A percentile compares a stretch with the other conserved stretches of the same genome.
Evolutionary conservation across 2,797 vertebrate species (phyloP).

Genomic region (Acanthurus leucopareius): DNA sequence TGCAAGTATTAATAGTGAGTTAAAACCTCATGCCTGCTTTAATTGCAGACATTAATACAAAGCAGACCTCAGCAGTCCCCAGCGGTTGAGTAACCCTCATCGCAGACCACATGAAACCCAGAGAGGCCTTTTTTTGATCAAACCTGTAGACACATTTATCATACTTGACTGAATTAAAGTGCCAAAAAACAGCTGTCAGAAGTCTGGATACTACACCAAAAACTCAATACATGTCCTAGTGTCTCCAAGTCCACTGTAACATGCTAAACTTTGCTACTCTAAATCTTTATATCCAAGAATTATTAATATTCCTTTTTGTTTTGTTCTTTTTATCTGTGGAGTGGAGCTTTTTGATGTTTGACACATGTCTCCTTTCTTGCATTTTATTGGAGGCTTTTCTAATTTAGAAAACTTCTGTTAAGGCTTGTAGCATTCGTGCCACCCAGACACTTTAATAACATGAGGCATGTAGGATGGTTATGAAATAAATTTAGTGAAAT

Average conservation of each 20-base stretch:
- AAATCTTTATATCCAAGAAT: slow-evolving; percentile 73
- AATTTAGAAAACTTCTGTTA: slow-evolving; percentile 77
- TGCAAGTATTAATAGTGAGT: slow-evolving; percentile 19
- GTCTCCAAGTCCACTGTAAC: slow-evolving; percentile 56
- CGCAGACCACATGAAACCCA: slow-evolving; percentile 61
- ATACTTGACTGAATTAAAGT: slow-evolving; percentile 54
- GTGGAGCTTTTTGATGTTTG: slow-evolving; percentile 73
- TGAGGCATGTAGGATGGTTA: slow-evolving; percentile 38
- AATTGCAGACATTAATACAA: slow-evolving; percentile 12
- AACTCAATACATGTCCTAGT: slow-evolving; percentile 59
- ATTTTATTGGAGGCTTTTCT: slow-evolving; percentile 53
- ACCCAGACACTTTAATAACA: slow-evolving; percentile 60
- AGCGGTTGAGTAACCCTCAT: slow-evolving; percentile 11
- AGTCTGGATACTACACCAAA: slow-evolving; percentile 65
- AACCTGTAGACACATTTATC: slow-evolving; percentile 64
- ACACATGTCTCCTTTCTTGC: slow-evolving; percentile 68
- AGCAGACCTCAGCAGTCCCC: slow-evolving; percentile 27
- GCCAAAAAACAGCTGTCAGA: slow-evolving; percentile 42
- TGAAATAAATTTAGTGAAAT: slow-evolving; percentile 49
- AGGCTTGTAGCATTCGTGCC: slow-evolving; percentile 11
- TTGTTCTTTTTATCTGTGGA: slow-evolving; percentile 50
- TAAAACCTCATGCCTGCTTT: slow-evolving; percentile 40
- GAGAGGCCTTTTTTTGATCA: slow-evolving; percentile 35
- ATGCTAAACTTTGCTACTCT: slow-evolving; percentile 62
- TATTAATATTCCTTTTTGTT: slow-evolving; percentile 65